Conservation (phyloP, 2,797 vertebrate genomes). For the Momotus momota region DNA sequence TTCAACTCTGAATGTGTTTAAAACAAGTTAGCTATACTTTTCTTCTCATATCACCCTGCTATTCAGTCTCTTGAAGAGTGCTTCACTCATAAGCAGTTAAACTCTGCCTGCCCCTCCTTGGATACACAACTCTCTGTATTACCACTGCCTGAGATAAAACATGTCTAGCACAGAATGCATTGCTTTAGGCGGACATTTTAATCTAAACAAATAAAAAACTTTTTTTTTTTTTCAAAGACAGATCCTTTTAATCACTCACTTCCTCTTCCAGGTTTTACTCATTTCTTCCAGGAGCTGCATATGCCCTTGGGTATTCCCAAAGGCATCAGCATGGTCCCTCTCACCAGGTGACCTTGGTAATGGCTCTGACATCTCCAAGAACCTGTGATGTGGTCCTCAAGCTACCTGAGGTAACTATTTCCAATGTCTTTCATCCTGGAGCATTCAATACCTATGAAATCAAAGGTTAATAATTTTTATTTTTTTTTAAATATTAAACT, state of each 20-base stretch:
- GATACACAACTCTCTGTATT: neutral
- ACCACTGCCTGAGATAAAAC: neutral
- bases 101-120: neutral
- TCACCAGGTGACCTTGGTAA: conserved; percentile 73
- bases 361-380: conserved; percentile 71
- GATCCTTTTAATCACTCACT: neutral
- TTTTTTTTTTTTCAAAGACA: neutral
- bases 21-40: neutral
- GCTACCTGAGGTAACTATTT: conserved; percentile 68
- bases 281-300: conserved; percentile 58
- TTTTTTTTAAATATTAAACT: neutral
- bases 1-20: neutral
- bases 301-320: conserved; percentile 70
- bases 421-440: neutral
- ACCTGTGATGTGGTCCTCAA: conserved; percentile 69
- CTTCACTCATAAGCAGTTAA: neutral
- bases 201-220: neutral
- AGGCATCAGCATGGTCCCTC: conserved; percentile 59
- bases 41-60: neutral
- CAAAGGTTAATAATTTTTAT: neutral
- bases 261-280: conserved; percentile 72
- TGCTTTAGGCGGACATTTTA: neutral
- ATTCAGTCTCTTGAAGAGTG: neutral
- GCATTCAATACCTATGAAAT: neutral
- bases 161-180: neutral